These are phyloP conservation scores for Venustoraphidia nigricollis DNA, from an alignment of 2,888 invertebrate species.

Conservation along the genomic window DNA sequence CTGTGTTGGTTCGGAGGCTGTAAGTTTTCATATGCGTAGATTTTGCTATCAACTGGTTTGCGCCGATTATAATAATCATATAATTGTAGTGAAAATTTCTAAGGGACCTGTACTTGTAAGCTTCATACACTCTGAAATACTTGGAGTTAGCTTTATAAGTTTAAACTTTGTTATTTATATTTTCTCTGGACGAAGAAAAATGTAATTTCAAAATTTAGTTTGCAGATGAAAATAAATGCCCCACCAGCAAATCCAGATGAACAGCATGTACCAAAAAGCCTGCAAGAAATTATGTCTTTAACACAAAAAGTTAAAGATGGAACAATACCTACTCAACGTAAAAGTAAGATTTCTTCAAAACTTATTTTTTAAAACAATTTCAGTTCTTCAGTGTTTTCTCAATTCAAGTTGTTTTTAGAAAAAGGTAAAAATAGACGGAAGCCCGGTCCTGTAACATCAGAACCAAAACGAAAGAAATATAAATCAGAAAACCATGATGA, in stretches of 20 bases:
- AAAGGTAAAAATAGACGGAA: not conserved
- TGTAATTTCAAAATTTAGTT: constrained; percentile 28
- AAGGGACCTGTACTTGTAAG: too few species aligned
- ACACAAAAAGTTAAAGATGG: constrained; percentile 32
- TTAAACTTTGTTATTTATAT: too few species aligned
- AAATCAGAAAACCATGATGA: constrained; percentile 18
- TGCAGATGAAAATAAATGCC: constrained; percentile 57
- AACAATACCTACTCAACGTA: constrained; percentile 23
- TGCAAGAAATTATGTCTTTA: constrained; percentile 45
- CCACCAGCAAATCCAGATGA: constrained; percentile 55
- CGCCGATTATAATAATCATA: too few species aligned
- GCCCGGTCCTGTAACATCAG: too few species aligned
- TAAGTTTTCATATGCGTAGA: too few species aligned
- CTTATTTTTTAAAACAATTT: not conserved
- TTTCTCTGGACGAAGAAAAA: too few species aligned
- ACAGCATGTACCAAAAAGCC: constrained; percentile 57
- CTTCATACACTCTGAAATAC: too few species aligned
- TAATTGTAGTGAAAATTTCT: too few species aligned
- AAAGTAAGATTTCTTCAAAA: constrained; percentile 8
- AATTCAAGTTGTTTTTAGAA: constrained; percentile 10
- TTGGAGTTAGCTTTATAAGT: too few species aligned
- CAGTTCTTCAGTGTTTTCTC: constrained; percentile 1
- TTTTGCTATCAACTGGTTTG: too few species aligned
- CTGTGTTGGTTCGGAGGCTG: too few species aligned
- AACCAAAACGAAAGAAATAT: too few species aligned